Evolutionary conservation across 2,797 vertebrate species (phyloP).

Genomic region (Poeciliopsis turneri): DNA sequence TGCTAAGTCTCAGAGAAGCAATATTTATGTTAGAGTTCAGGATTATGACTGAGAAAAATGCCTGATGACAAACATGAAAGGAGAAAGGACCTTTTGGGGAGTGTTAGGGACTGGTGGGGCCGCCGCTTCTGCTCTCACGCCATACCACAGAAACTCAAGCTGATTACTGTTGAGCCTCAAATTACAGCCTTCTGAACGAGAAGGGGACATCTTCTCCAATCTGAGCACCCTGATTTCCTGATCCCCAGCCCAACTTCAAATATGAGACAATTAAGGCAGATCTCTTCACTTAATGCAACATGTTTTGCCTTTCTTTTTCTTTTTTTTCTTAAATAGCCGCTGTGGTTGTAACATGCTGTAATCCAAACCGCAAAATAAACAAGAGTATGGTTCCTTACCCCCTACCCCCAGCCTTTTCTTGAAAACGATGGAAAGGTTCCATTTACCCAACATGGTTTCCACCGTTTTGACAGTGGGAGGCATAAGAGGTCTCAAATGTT

Average conservation of each 20-base stretch:
- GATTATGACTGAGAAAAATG: conserved; percentile 57
- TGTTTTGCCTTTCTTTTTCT: conserved; percentile 46
- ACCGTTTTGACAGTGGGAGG: conserved; percentile 59
- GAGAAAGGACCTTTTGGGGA: conserved; percentile 52
- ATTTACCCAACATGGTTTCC: conserved; percentile 5
- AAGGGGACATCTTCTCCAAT: conserved; percentile 73
- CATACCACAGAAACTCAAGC: conserved; percentile 72
- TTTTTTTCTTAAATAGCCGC: conserved; percentile 46
- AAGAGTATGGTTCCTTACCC: conserved; percentile 6
- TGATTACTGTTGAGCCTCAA: conserved; percentile 79
- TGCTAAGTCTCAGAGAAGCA: conserved; percentile 45
- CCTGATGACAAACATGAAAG: conserved; percentile 60
- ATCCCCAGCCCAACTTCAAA: conserved; percentile 53
- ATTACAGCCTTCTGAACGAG: conserved; percentile 75
- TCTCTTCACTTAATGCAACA: conserved; percentile 66
- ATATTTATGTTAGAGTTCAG: conserved; percentile 53
- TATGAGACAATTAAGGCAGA: conserved; percentile 71
- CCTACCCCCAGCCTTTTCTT: not conserved
- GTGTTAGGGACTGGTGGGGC: conserved; percentile 66
- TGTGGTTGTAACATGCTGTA: conserved; percentile 49
- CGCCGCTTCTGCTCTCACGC: conserved; percentile 67
- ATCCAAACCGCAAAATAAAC: conserved; percentile 63
- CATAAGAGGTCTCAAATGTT: conserved; percentile 61
- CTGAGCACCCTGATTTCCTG: conserved; percentile 48
- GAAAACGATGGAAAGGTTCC: not conserved